Evolutionary conservation across 2,888 invertebrate genomes (phyloP).

Genomic region (Cepaea hortensis): DNA sequence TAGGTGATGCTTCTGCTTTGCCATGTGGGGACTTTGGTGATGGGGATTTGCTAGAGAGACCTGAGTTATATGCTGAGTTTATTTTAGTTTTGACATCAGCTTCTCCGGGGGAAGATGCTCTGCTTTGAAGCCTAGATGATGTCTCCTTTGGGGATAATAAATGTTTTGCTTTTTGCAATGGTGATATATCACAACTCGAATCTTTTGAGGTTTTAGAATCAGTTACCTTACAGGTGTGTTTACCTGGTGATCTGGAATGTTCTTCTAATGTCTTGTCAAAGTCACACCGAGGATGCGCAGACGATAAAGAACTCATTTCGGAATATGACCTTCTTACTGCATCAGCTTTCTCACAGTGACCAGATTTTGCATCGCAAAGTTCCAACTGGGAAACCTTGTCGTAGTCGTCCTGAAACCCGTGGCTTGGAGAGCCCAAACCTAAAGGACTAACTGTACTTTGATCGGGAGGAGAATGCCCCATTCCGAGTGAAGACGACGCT

Average conservation of each 20-base stretch:
- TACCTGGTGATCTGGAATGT: background rate
- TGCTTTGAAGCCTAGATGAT: background rate
- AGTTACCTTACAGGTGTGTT: background rate
- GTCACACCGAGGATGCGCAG: background rate
- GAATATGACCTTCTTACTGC: slow-evolving; percentile 22
- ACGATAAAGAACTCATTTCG: background rate
- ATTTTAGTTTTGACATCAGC: background rate
- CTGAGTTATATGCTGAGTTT: background rate
- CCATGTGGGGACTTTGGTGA: background rate
- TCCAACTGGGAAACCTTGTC: slow-evolving; percentile 40
- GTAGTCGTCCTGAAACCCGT: slow-evolving; percentile 23
- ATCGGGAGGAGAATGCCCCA: background rate
- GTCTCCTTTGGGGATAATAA: background rate
- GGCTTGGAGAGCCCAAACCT: background rate
- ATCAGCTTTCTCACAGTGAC: slow-evolving; percentile 39
- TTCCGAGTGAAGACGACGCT: slow-evolving; percentile 2
- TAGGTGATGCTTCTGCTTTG: background rate
- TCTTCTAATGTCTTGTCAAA: background rate
- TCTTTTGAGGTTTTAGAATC: background rate
- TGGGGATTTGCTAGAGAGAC: background rate
- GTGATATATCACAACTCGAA: background rate
- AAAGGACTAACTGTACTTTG: background rate
- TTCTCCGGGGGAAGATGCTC: background rate
- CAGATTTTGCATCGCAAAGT: slow-evolving; percentile 35
- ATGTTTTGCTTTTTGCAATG: slow-evolving; percentile 3